These are phyloP conservation scores for Neria commutata DNA, from an alignment of 2,888 invertebrate species.

Conservation along the genomic window DNA sequence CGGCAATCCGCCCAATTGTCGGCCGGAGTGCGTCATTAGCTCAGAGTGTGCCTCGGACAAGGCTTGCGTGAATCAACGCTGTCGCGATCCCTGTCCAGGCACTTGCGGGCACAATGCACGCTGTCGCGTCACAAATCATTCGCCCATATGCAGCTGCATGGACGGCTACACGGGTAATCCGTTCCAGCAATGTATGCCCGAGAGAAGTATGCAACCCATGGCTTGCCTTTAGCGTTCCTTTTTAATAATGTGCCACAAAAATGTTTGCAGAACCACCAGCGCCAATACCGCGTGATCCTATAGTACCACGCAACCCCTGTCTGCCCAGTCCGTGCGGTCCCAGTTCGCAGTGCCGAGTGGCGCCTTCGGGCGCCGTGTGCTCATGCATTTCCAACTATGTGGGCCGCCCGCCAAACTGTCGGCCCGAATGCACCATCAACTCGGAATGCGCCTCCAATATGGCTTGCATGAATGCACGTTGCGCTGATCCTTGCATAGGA, in stretches of 20 bases:
- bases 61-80: slow-evolving; percentile 78
- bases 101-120: slow-evolving; percentile 76
- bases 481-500: slow-evolving; percentile 70
- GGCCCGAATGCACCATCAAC: slow-evolving; percentile 70
- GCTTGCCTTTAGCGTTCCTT: not conserved
- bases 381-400: slow-evolving; percentile 68
- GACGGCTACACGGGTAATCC: slow-evolving; percentile 75
- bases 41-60: slow-evolving; percentile 75
- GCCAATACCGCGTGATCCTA: slow-evolving; percentile 42
- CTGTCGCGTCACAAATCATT: slow-evolving; percentile 78
- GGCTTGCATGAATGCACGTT: slow-evolving; percentile 65
- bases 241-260: not conserved
- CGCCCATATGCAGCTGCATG: slow-evolving; percentile 76
- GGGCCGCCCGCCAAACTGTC: slow-evolving; percentile 69
- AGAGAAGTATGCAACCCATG: slow-evolving; percentile 53
- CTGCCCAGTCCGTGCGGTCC: slow-evolving; percentile 71
- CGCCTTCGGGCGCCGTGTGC: slow-evolving; percentile 65
- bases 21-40: slow-evolving; percentile 78
- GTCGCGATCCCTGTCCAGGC: slow-evolving; percentile 75
- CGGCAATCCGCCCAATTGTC: slow-evolving; percentile 76
- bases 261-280: slow-evolving; percentile 43
- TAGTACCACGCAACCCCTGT: slow-evolving; percentile 65
- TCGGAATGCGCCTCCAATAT: slow-evolving; percentile 64
- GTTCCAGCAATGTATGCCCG: slow-evolving; percentile 71
- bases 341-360: slow-evolving; percentile 67